Evolutionary conservation across 2,797 vertebrate species (phyloP).

Genomic region (Cheirogaleus major): DNA sequence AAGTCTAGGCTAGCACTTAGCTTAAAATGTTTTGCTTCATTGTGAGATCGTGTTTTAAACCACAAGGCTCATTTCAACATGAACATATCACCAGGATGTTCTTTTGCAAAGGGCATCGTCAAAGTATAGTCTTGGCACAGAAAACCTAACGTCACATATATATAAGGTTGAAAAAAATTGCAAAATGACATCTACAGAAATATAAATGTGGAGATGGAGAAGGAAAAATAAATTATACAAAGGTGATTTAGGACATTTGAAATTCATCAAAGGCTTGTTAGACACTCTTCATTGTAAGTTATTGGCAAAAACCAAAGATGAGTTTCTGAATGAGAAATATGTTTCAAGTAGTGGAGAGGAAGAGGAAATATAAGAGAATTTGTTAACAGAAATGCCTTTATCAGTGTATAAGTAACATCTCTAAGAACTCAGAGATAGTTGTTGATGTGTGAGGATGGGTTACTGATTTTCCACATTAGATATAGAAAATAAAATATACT

Average conservation of each 20-base stretch:
- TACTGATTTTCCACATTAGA: constrained; percentile 17
- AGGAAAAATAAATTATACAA: constrained; percentile 14
- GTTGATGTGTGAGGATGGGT: background rate
- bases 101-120: constrained; percentile 20
- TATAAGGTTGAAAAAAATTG: background rate
- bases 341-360: background rate
- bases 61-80: background rate
- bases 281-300: background rate
- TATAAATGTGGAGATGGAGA: background rate
- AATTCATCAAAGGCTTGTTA: background rate
- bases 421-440: background rate
- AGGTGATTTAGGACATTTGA: background rate
- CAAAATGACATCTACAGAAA: background rate
- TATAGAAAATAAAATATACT: background rate
- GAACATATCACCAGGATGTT: background rate
- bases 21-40: background rate
- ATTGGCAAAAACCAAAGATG: background rate
- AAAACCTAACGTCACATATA: background rate
- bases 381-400: background rate
- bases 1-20: background rate
- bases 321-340: constrained; percentile 26
- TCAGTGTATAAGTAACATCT: background rate
- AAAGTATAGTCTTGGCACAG: background rate
- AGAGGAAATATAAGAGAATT: background rate
- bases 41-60: constrained; percentile 25